These are phyloP conservation scores for Siniperca obscura DNA, from an alignment of 2,797 vertebrate species.

Conservation along the genomic window DNA sequence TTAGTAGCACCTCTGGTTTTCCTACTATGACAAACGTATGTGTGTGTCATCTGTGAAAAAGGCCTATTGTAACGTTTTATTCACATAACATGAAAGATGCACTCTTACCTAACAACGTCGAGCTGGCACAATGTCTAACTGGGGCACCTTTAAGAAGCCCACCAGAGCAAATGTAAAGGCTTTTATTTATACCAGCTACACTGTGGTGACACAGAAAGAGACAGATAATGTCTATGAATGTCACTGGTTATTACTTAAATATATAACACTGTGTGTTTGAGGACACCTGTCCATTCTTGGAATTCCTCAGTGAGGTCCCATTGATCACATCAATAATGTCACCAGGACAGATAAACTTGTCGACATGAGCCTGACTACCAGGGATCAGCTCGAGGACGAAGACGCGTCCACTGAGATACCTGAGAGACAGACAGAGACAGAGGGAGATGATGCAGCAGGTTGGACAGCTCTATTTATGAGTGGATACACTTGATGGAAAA, in stretches of 20 bases:
- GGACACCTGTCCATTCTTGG: constrained; percentile 83
- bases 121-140: too few relatives aligned
- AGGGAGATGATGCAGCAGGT: neutral
- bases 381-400: constrained; percentile 85
- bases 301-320: constrained; percentile 85
- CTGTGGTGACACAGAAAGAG: neutral
- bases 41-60: neutral
- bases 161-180: neutral
- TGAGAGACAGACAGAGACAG: constrained; percentile 52
- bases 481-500: neutral
- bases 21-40: neutral
- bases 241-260: neutral
- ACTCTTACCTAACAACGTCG: too few relatives aligned
- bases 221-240: neutral
- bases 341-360: constrained; percentile 82
- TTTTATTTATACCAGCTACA: neutral
- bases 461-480: neutral
- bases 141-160: too few relatives aligned
- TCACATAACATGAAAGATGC: too few relatives aligned
- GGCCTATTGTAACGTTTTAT: neutral
- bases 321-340: constrained; percentile 90
- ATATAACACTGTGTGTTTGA: neutral
- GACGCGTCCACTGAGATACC: constrained; percentile 85
- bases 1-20: neutral
- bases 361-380: constrained; percentile 84